Base-by-base conservation (phyloP, 2,113 vertebrate species). In the Podocnemis expansa region DNA sequence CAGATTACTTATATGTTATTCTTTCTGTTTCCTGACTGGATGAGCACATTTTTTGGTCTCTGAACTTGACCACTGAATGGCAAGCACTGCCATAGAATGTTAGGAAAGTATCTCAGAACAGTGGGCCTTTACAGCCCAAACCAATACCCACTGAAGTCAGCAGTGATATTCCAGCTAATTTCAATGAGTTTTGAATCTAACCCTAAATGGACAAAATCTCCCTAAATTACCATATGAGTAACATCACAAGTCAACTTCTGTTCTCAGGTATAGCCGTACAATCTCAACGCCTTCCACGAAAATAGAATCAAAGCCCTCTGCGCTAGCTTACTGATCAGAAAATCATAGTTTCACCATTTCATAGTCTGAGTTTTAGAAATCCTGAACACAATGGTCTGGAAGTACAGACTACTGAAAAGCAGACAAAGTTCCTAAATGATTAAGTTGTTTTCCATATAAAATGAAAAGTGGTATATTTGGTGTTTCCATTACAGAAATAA, bases 391-490 rank as follows among this genome's bases (percentile, higher is more conserved):
- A 70, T 34, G 5, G 27, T 81, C 78, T 51, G 83, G 85, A 89
- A 89, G 70, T 34, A 78, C 9, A 34, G 11, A 34, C 27, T 80
- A 73, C 16, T 55, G 78, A 43, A 78, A 47, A 56, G 34, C 47
- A 51, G 56, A 4, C 31, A 43, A 83, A 89, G 31, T 63, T 41
- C n/a, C 12, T 75, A n/a, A 79, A 79, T 47, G 47, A 87, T 10
- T 8, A 27, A 84, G 9, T 84, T 70, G 84, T 93, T 82, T 52
- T 78, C 12, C 22, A 14, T 12, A 93, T 84, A 78, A 84, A 3
- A 54, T 5, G 22, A 6, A 34, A 8, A 10, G 4, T 0, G 1
- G 1, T 3, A 1, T 45, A 41, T 45, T 25, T 76, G 81, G 8
- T 43, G 67, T 80, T 84, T 86, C 38, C 58, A 34, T 41, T 10